Base-by-base conservation (phyloP, 1,140 invertebrate species). In the Chymomyza costata region DNA sequence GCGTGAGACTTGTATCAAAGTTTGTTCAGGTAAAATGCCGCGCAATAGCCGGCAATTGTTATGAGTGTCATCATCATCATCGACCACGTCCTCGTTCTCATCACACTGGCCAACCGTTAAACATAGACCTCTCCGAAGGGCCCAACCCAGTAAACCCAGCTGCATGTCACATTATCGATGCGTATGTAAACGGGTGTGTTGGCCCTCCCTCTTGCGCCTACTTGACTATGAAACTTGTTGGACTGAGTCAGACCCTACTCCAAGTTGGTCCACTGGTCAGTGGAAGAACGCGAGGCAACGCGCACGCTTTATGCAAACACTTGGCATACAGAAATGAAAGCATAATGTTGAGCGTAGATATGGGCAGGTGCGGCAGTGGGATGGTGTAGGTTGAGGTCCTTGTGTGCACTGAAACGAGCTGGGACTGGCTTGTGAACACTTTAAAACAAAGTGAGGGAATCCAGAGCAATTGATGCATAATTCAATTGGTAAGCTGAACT, bases 21-120 rank as follows among this genome's bases (percentile, higher is more conserved):
- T 82, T 82, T 82, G 71, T 78, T 76, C 78, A 82, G 78, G 65
- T 82, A 82, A 82, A 78, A 73, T 78, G 71, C 48, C 74, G 61
- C 65, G 69, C 50, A 47, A 60, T 47, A 18, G 46, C 45, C 57
- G 38, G 25, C 70, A 76, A 76, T 70, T 76, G 71, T 76, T 76
- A 66, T 76, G 71, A 76, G 71, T 76, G 70, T 76, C 70, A 74
- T 74, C 70, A 76, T 80, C 71, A 66, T 38, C 71, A 49, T 54
- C 66, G 43, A 45, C 28, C 38, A 19, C 41, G 15, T 11, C 44
- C 13, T 13, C 43, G 47, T 31, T 38, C 52, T 28, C 39, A 35
- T 30, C 19, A 13, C 3, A 5, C 7, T 34, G 5, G 10, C 19
- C 16, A 13, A 34, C 32, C n/a, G n/a, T n/a, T n/a, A n/a, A n/a